These are phyloP conservation scores for Amazona guildingii DNA, from an alignment of 2,113 vertebrate species.

Conservation along the genomic window DNA sequence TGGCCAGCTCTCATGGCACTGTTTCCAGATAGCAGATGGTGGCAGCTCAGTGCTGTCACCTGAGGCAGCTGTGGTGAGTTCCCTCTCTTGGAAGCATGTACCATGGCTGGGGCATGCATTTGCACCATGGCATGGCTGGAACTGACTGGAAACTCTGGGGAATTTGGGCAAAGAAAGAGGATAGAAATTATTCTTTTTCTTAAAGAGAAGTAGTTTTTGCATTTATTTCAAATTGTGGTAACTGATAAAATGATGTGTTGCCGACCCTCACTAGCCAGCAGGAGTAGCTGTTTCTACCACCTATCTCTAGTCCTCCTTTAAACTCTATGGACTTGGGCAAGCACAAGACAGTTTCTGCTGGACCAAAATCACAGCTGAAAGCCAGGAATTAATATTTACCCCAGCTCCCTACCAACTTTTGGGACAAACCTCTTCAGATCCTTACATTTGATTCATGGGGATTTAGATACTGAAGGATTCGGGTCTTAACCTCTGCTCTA, in stretches of 20 bases:
- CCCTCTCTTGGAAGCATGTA: neutral
- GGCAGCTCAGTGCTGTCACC: neutral
- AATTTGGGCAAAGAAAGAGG: neutral
- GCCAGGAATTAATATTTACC: neutral
- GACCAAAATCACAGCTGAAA: neutral
- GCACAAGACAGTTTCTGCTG: neutral
- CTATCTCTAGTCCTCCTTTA: neutral
- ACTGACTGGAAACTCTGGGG: neutral
- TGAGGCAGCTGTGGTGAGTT: neutral
- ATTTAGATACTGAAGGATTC: neutral
- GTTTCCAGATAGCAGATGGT: constrained; percentile 60
- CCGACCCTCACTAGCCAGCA: neutral
- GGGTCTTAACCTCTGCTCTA: constrained; percentile 15
- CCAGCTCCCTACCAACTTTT: neutral
- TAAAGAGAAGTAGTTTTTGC: neutral
- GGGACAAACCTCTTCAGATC: neutral
- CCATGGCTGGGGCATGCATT: neutral
- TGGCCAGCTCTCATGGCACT: constrained; percentile 45
- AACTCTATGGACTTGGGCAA: neutral
- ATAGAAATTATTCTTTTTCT: neutral
- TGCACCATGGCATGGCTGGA: neutral
- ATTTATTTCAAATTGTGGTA: neutral
- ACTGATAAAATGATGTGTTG: neutral
- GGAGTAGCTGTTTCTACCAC: neutral
- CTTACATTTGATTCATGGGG: neutral